Base-by-base conservation (phyloP, 2,888 invertebrate species). In the Tolmerus cingulatus region DNA sequence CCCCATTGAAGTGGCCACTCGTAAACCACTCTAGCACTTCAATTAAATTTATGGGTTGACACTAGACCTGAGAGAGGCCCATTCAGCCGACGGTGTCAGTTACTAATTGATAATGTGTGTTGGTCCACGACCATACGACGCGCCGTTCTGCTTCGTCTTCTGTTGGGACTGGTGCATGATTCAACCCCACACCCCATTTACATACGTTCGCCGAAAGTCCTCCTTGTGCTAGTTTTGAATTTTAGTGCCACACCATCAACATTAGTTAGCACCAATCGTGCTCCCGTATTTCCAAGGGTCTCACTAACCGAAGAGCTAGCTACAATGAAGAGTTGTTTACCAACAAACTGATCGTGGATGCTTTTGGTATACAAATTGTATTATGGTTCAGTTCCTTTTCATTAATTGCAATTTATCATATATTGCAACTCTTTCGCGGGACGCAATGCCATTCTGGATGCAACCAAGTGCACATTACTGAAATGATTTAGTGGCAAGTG, bases 61-160 rank as follows among this genome's bases (percentile, higher is more conserved):
- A 87, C 87, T 85, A 87, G 82, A 66, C 66, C 82, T 19, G 57
- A 66, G 57, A 37, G 57, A 57, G 19, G 19, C 40, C 40, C 57
- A 66, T 66, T 84, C 37, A 84, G 19, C 82, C 74, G 84, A 23
- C 27, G 57, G 74, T 86, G 88, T 81, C 84, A 88, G 74, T 82
- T 85, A 77, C 77, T 87, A 87, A 88, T 87, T 85, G 86, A 40
- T 87, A 79, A 87, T 87, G 86, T 86, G 86, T 87, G 86, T n/a
- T n/a, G 78, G n/a, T 81, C 34, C 55, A 81, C 30, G 37, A 37
- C 76, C 51, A 51, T 51, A 51, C 51, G 51, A 51, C n/a, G 16
- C 51, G 4, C n/a, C 51, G 51, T 51, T 51, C 7, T 51, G n/a
- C 5, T n/a, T 16, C n/a, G 1, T 51, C 19, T 51, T 51, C 51